Percentiles rank a stretch among this genome's conserved stretches.
Evolutionary conservation across 1,140 invertebrate species (phyloP).

Genomic region (Riptortus pedestris): DNA sequence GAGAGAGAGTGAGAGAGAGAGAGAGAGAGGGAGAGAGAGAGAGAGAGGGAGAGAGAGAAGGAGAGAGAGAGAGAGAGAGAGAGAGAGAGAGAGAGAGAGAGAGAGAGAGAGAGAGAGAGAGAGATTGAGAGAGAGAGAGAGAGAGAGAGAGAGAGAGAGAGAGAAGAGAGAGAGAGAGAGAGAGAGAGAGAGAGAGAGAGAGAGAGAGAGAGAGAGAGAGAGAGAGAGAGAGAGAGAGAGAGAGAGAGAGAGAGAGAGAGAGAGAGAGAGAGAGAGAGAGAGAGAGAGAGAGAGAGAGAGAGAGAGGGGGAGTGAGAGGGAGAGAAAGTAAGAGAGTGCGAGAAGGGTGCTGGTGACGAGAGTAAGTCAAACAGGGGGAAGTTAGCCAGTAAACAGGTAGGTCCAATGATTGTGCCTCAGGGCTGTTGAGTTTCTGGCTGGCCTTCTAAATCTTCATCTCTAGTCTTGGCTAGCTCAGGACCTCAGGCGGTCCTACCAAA

Average conservation of each 20-base stretch:
- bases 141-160: conserved; percentile 14
- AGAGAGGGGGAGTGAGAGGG: neutral
- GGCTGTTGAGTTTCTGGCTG: too few relatives aligned
- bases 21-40: conserved; percentile 13
- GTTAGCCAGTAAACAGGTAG: too few relatives aligned
- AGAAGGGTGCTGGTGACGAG: neutral
- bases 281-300: conserved; percentile 2
- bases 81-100: conserved; percentile 15
- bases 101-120: conserved; percentile 11
- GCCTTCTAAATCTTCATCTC: too few relatives aligned
- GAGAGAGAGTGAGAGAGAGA: conserved; percentile 19
- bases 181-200: conserved; percentile 11
- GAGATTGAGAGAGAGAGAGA: conserved; percentile 14
- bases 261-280: conserved; percentile 17
- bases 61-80: conserved; percentile 16
- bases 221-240: conserved; percentile 2
- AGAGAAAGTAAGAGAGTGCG: neutral
- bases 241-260: conserved; percentile 23
- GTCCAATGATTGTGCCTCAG: too few relatives aligned
- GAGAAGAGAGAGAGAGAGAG: conserved; percentile 22
- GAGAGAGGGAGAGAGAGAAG: conserved; percentile 15
- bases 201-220: conserved; percentile 8
- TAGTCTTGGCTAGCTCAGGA: too few relatives aligned
- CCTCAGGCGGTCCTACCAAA: too few relatives aligned
- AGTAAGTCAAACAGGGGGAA: neutral